These are phyloP conservation scores for Bombus waltoni DNA, from an alignment of 1,140 invertebrate species.

Conservation along the genomic window DNA sequence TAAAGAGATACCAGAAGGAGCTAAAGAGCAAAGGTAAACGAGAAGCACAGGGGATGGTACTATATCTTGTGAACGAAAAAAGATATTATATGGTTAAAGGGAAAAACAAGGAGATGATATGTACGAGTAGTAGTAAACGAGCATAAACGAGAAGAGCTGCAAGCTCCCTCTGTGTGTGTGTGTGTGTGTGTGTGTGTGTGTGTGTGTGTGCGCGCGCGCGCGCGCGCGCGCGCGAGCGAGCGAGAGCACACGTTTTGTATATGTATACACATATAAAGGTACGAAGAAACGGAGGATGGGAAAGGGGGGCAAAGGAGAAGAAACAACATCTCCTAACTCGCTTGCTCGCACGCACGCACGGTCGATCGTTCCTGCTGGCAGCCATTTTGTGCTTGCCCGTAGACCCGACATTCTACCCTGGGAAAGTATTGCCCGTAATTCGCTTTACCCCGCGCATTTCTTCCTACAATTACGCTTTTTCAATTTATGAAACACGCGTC, in stretches of 20 bases:
- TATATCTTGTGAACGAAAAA: slow-evolving; percentile 16
- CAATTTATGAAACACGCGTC: background rate
- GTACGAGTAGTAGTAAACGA: background rate
- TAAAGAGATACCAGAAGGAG: background rate
- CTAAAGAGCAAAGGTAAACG: background rate
- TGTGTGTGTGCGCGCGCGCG: too few relatives aligned
- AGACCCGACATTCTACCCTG: slow-evolving; percentile 71
- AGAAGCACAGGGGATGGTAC: background rate
- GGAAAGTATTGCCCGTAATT: slow-evolving; percentile 77
- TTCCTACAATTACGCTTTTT: background rate
- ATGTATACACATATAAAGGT: slow-evolving; percentile 18
- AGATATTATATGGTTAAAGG: slow-evolving; percentile 26
- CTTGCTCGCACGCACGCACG: slow-evolving; percentile 70
- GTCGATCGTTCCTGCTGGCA: slow-evolving; percentile 77
- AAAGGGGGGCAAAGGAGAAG: slow-evolving; percentile 43
- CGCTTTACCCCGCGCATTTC: slow-evolving; percentile 34
- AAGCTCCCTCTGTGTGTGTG: background rate
- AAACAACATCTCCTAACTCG: slow-evolving; percentile 55
- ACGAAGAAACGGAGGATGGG: slow-evolving; percentile 38
- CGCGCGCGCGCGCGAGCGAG: too few relatives aligned
- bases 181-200: background rate
- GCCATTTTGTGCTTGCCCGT: slow-evolving; percentile 78
- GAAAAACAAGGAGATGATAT: slow-evolving; percentile 17
- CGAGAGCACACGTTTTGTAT: background rate
- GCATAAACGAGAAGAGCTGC: slow-evolving; percentile 5